A percentile compares a stretch with the other conserved stretches of the same genome.
Evolutionary conservation across 2,113 vertebrate genomes (phyloP).

Genomic region (Dolichotis patagonum): DNA sequence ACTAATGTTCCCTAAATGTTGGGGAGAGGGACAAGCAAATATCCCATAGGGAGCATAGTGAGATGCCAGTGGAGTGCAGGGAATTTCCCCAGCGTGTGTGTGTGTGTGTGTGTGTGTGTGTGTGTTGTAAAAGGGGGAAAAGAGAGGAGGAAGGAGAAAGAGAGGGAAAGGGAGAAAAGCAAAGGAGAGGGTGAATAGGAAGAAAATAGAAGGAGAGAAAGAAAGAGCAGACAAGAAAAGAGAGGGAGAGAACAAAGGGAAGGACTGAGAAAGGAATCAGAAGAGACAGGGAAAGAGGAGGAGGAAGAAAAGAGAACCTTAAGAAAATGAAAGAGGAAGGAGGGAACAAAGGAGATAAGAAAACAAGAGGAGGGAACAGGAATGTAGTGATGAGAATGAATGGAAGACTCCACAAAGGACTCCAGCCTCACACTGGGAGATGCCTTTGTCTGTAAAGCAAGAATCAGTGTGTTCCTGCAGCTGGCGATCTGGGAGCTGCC

Average conservation of each 20-base stretch:
- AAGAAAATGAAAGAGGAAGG: too few relatives aligned
- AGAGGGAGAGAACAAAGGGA: too few relatives aligned
- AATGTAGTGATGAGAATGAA: neutral
- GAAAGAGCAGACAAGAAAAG: too few relatives aligned
- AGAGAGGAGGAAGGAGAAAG: fast-evolving
- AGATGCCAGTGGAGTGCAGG: neutral
- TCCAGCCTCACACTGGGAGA: neutral
- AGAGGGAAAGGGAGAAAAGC: too few relatives aligned
- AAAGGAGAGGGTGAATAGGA: neutral
- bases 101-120: too few relatives aligned
- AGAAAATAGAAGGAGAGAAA: too few relatives aligned
- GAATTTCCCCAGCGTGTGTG: too few relatives aligned
- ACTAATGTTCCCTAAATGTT: neutral
- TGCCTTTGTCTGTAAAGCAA: neutral
- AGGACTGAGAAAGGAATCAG: neutral
- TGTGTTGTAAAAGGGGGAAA: neutral
- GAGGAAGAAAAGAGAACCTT: too few relatives aligned
- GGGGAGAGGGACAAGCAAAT: neutral
- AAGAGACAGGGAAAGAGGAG: too few relatives aligned
- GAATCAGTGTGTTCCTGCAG: too few relatives aligned
- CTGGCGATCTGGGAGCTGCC: neutral
- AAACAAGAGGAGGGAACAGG: neutral
- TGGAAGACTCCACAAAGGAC: neutral
- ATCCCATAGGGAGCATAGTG: neutral
- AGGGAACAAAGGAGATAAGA: too few relatives aligned